A percentile compares a stretch with the other conserved stretches of the same genome.
phyloP scores from a whole-genome alignment of 2,113 vertebrate genomes.

The Scalopus aquaticus region DNA sequence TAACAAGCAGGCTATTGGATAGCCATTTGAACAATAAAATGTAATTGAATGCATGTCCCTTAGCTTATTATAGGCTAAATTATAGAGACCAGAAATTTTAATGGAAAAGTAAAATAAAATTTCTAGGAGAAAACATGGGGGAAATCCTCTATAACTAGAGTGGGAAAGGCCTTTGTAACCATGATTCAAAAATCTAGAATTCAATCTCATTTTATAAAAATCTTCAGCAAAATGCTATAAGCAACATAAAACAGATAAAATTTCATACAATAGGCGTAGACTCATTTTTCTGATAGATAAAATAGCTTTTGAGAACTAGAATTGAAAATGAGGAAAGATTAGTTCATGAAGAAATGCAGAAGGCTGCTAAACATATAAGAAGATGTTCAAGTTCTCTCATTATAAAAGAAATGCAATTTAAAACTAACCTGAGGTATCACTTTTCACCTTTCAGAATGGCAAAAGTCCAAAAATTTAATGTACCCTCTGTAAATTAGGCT shows the following conservation, averaged over 20 bases:
- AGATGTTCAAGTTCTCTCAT: neutral
- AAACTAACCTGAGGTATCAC: neutral
- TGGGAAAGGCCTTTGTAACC: neutral
- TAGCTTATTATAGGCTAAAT: neutral
- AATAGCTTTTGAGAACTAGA: constrained; percentile 8
- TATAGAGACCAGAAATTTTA: constrained; percentile 11
- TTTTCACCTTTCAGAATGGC: neutral
- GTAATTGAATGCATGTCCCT: neutral
- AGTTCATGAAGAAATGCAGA: neutral
- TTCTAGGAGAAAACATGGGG: constrained; percentile 1
- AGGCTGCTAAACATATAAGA: neutral
- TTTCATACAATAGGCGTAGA: neutral
- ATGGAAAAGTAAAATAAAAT: constrained; percentile 29
- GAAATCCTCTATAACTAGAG: neutral
- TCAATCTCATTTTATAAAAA: neutral
- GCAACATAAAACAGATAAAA: neutral
- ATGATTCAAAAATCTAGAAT: constrained; percentile 14
- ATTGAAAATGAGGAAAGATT: neutral
- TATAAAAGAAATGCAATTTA: constrained; percentile 35
- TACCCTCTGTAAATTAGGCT: neutral
- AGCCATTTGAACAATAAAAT: neutral
- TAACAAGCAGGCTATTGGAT: neutral
- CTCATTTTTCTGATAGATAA: neutral
- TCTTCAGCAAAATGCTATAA: neutral
- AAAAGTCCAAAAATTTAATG: constrained; percentile 16